These are phyloP conservation scores for Branchellion lobata DNA, from an alignment of 2,888 invertebrate species.

Conservation along the genomic window DNA sequence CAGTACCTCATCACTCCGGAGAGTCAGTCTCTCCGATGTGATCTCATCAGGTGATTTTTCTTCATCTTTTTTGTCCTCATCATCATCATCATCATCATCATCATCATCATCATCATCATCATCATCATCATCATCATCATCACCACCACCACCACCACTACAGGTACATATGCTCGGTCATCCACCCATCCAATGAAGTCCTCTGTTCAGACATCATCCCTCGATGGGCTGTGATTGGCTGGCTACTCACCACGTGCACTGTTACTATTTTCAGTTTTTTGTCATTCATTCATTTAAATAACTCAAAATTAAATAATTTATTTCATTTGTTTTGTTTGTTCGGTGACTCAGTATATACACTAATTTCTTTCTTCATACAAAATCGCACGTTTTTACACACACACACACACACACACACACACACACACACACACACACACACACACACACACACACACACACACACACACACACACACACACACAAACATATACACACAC, in stretches of 20 bases:
- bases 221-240: conserved; percentile 90
- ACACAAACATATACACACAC: no score
- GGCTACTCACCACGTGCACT: conserved; percentile 86
- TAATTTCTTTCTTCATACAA: no score
- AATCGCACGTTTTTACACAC: no score
- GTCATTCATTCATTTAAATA: neutral
- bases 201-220: conserved; percentile 91
- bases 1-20: conserved; percentile 85
- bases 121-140: conserved; percentile 4
- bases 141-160: neutral
- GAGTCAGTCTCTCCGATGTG: conserved; percentile 84
- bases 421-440: no score
- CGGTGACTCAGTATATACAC: neutral
- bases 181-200: conserved; percentile 88
- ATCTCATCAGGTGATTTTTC: conserved; percentile 76
- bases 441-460: no score
- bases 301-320: neutral
- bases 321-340: neutral
- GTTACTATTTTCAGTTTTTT: conserved; percentile 53
- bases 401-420: no score
- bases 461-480: no score
- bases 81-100: neutral
- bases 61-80: no score
- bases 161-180: conserved; percentile 82
- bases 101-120: conserved; percentile 2